A percentile compares a stretch with the other conserved stretches of the same genome.
Evolutionary conservation across 2,113 vertebrate species (phyloP).

Genomic region (Myotis yumanensis): DNA sequence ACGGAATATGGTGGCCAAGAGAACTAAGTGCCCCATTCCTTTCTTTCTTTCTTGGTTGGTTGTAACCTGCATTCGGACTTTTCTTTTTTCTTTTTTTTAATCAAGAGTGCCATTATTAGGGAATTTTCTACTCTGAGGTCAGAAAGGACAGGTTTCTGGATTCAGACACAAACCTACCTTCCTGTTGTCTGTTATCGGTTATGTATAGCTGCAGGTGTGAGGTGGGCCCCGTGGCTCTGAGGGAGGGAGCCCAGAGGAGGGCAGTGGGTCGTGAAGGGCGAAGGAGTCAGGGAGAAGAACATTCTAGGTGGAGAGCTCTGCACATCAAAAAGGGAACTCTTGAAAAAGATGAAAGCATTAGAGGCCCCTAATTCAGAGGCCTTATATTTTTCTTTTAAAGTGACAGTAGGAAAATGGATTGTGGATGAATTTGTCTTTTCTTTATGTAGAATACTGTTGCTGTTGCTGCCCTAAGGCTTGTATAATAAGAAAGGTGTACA

Average conservation of each 20-base stretch:
- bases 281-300: neutral
- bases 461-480: no score
- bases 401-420: neutral
- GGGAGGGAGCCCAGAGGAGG: neutral
- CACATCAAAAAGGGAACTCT: neutral
- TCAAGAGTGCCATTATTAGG: neutral
- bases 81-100: neutral
- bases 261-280: neutral
- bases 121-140: neutral
- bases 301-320: neutral
- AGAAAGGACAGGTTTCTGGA: neutral
- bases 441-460: neutral
- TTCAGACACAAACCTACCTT: neutral
- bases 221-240: neutral
- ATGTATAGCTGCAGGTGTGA: neutral
- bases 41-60: neutral
- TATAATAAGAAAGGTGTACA: neutral
- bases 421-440: neutral
- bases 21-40: neutral
- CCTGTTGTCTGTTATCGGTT: neutral
- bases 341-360: neutral
- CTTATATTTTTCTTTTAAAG: neutral
- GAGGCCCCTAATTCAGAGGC: neutral
- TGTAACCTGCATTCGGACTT: neutral
- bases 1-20: rapidly evolving